Evolutionary conservation across 2,113 vertebrate species (phyloP).

Genomic region (Oncorhynchus gorbuscha): DNA sequence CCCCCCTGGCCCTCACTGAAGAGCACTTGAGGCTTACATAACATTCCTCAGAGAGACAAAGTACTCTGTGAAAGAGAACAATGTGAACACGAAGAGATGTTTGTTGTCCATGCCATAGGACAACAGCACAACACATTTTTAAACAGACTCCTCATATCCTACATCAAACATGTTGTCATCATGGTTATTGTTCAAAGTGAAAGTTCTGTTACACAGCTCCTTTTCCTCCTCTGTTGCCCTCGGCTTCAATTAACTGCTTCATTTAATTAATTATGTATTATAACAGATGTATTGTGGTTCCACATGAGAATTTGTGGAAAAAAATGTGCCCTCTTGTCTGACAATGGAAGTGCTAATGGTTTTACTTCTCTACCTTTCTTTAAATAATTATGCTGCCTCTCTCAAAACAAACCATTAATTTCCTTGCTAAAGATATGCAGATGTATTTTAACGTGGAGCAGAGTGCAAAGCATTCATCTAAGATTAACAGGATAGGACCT

Average conservation of each 20-base stretch:
- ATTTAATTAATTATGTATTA: not conserved
- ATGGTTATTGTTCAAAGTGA: not conserved
- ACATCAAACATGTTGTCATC: not conserved
- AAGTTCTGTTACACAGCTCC: not conserved
- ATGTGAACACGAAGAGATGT: constrained; percentile 22
- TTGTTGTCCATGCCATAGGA: constrained; percentile 43
- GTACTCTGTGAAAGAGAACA: constrained; percentile 55
- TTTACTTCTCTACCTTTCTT: not conserved
- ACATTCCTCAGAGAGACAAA: constrained; percentile 69
- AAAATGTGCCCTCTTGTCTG: not conserved
- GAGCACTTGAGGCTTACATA: constrained; percentile 68
- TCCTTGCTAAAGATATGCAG: not conserved
- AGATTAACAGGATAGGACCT: no score
- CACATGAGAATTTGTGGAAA: not conserved
- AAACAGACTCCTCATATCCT: not conserved
- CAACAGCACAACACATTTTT: not conserved
- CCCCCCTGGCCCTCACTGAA: constrained; percentile 60
- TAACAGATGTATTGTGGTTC: not conserved
- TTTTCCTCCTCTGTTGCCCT: not conserved
- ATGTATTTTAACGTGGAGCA: not conserved
- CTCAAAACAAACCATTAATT: not conserved
- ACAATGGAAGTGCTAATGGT: not conserved
- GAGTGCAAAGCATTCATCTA: not conserved
- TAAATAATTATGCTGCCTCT: not conserved
- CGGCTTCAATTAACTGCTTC: not conserved